A percentile compares a stretch with the other conserved stretches of the same genome.
Conservation (phyloP, 2,888 invertebrate species). For the Endomychus coccineus region DNA sequence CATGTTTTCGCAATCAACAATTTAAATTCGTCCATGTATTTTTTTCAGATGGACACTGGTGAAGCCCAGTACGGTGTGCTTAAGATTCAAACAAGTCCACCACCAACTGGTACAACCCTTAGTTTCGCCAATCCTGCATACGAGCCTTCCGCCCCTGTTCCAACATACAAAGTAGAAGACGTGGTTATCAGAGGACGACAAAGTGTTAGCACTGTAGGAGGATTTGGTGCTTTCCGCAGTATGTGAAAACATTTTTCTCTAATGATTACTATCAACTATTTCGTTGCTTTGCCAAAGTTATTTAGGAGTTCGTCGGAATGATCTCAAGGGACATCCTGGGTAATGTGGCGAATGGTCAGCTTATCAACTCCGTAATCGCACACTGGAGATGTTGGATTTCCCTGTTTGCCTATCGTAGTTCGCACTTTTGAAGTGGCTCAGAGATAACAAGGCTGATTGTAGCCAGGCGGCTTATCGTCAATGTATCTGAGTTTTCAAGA, state of each 20-base stretch:
- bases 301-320: no score
- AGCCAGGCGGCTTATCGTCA: no score
- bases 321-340: no score
- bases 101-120: constrained; percentile 50
- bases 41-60: constrained; percentile 53
- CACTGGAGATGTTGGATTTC: no score
- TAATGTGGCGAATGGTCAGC: no score
- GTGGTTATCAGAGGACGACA: constrained; percentile 59
- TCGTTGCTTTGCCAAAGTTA: constrained; percentile 5
- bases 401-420: no score
- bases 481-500: no score
- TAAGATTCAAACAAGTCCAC: constrained; percentile 66
- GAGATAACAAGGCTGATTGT: no score
- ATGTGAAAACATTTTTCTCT: constrained; percentile 23
- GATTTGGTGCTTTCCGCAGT: constrained; percentile 50
- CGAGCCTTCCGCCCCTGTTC: constrained; percentile 63
- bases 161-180: constrained; percentile 67
- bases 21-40: no score
- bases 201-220: constrained; percentile 43
- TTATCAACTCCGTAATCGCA: no score
- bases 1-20: no score
- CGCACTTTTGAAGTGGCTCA: no score
- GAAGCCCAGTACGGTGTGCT: constrained; percentile 67
- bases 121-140: constrained; percentile 82
- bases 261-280: background rate